phyloP scores from a whole-genome alignment of 2,797 vertebrate species.

The Parambassis ranga region DNA sequence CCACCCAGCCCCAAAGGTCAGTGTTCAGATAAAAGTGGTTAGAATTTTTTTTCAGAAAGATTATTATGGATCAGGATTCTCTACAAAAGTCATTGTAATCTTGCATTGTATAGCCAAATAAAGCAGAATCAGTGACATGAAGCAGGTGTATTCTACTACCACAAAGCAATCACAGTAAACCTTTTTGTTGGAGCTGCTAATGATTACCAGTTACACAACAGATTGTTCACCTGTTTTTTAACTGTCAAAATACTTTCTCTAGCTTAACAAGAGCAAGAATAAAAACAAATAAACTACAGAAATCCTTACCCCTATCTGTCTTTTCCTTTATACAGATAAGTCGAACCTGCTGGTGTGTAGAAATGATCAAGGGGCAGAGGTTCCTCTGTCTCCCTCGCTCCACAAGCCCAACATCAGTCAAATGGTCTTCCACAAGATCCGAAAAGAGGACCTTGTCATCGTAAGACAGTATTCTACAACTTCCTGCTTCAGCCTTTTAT shows the following conservation, averaged over 20 bases:
- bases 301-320: not conserved
- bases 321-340: slow-evolving; percentile 83
- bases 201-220: not conserved
- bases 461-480: slow-evolving; percentile 77
- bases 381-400: slow-evolving; percentile 82
- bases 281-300: too few relatives aligned
- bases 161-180: not conserved
- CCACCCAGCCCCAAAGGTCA: slow-evolving; percentile 92
- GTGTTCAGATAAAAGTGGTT: slow-evolving; percentile 19
- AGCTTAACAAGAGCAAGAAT: too few relatives aligned
- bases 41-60: too few relatives aligned
- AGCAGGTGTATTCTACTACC: not conserved
- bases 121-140: not conserved
- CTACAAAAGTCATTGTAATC: too few relatives aligned
- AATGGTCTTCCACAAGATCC: slow-evolving; percentile 99
- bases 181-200: not conserved
- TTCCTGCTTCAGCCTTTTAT: not conserved
- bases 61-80: too few relatives aligned
- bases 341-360: slow-evolving; percentile 94
- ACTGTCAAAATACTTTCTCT: not conserved
- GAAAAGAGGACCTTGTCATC: slow-evolving; percentile 90
- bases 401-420: slow-evolving; percentile 92
- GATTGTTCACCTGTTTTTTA: not conserved
- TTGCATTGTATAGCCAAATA: not conserved
- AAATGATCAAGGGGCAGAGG: slow-evolving; percentile 84